Evolutionary conservation across 2,113 vertebrate species (phyloP).

Genomic region (Morone chrysops): DNA sequence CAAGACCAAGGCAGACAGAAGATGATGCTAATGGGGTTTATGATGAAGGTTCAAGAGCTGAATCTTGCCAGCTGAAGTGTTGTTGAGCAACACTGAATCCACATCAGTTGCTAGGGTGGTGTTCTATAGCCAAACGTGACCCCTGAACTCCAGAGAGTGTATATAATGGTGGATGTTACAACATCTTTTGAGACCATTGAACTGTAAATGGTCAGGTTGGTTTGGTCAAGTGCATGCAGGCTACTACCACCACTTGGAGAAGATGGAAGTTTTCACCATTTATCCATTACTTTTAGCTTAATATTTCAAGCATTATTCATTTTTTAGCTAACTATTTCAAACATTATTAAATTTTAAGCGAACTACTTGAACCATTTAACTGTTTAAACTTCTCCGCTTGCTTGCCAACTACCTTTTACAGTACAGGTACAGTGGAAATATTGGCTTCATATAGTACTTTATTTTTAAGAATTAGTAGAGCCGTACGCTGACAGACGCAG

Average conservation of each 20-base stretch:
- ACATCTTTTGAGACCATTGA: neutral
- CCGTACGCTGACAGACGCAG: neutral
- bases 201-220: neutral
- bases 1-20: neutral
- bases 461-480: neutral
- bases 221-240: neutral
- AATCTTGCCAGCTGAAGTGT: neutral
- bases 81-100: neutral
- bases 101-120: neutral
- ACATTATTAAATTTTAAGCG: neutral
- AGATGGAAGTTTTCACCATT: neutral
- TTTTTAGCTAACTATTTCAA: neutral
- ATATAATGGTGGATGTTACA: neutral
- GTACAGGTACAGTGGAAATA: no score
- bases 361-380: neutral
- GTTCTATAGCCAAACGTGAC: neutral
- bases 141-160: neutral
- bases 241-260: neutral
- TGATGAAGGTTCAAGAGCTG: neutral
- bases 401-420: neutral
- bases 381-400: neutral
- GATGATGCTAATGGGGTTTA: neutral
- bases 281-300: neutral
- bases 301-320: neutral
- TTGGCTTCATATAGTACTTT: no score